These are phyloP conservation scores for Omphaloscelis lunosa DNA, from an alignment of 2,888 invertebrate genomes.

Conservation along the genomic window DNA sequence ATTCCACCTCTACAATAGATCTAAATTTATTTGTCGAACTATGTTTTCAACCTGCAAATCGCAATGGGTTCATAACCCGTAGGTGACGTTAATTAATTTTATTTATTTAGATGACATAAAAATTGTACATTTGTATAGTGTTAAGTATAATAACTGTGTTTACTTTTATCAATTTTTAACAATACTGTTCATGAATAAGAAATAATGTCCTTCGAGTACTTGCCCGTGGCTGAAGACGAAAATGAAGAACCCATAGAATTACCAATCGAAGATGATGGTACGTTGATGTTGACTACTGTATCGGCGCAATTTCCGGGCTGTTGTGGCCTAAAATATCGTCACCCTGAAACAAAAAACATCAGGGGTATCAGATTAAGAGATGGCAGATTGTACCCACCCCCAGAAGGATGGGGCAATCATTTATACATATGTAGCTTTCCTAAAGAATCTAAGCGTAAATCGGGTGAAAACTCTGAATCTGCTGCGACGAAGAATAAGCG, in stretches of 20 bases:
- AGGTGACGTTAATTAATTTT: slow-evolving; percentile 89
- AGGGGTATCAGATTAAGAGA: slow-evolving; percentile 97
- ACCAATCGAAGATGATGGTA: slow-evolving; percentile 98
- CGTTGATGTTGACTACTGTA: slow-evolving; percentile 97
- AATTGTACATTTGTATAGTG: slow-evolving; percentile 89
- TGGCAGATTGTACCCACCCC: slow-evolving; percentile 97
- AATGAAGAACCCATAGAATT: slow-evolving; percentile 99
- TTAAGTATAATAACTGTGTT: slow-evolving; percentile 87
- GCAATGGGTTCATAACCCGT: slow-evolving; percentile 90
- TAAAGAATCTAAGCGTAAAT: slow-evolving; percentile 98
- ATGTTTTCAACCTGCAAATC: slow-evolving; percentile 89
- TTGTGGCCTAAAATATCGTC: slow-evolving; percentile 99
- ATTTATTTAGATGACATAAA: slow-evolving; percentile 88
- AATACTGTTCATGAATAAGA: slow-evolving; percentile 88
- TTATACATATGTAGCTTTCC: slow-evolving; percentile 96
- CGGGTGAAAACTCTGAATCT: slow-evolving; percentile 96
- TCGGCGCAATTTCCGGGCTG: slow-evolving; percentile 99
- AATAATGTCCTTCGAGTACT: slow-evolving; percentile 92
- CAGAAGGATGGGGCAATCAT: slow-evolving; percentile 95
- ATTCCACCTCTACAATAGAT: slow-evolving; percentile 72
- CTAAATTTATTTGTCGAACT: slow-evolving; percentile 77
- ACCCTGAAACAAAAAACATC: slow-evolving; percentile 97
- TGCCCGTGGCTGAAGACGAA: slow-evolving; percentile 99
- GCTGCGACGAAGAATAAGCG: slow-evolving; percentile 98
- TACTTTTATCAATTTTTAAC: slow-evolving; percentile 84